Evolutionary conservation across 35 echinoderm and acorn worm species (phyloP).

Genomic region (Ophiothrix spiculata): DNA sequence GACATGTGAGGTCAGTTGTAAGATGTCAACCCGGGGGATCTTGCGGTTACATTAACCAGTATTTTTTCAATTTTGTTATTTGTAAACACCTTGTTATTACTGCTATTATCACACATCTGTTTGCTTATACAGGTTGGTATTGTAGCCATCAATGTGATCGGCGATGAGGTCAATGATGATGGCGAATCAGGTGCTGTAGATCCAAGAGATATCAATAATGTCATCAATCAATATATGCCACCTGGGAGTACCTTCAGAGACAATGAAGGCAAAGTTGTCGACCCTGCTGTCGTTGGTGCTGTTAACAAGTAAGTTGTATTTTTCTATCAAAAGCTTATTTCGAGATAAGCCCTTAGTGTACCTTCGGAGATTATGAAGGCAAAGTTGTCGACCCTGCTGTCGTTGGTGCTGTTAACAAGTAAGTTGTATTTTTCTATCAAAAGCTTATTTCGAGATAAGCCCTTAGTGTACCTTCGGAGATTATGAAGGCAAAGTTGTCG

Average conservation of each 20-base stretch:
- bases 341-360: conserved; percentile 28
- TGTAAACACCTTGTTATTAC: no score
- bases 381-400: conserved; percentile 64
- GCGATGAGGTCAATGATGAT: conserved; percentile 71
- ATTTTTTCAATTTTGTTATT: no score
- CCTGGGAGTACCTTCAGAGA: conserved; percentile 42
- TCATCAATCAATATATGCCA: conserved; percentile 82
- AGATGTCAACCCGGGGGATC: no score
- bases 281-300: conserved; percentile 75
- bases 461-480: conserved; percentile 38
- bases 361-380: conserved; percentile 33
- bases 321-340: no score
- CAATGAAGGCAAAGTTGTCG: conserved; percentile 38
- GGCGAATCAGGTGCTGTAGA: conserved; percentile 18
- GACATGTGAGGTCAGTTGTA: no score
- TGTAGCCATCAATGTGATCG: conserved; percentile 87
- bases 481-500: conserved; percentile 37
- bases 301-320: conserved; percentile 84
- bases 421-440: not conserved
- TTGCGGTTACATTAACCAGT: no score
- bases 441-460: not conserved
- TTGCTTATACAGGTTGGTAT: conserved; percentile 58
- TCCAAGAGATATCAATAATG: conserved; percentile 44
- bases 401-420: conserved; percentile 84
- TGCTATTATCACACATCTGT: no score